Evolutionary conservation across 2,888 invertebrate genomes (phyloP).

Genomic region (Nesidiocoris tenuis): DNA sequence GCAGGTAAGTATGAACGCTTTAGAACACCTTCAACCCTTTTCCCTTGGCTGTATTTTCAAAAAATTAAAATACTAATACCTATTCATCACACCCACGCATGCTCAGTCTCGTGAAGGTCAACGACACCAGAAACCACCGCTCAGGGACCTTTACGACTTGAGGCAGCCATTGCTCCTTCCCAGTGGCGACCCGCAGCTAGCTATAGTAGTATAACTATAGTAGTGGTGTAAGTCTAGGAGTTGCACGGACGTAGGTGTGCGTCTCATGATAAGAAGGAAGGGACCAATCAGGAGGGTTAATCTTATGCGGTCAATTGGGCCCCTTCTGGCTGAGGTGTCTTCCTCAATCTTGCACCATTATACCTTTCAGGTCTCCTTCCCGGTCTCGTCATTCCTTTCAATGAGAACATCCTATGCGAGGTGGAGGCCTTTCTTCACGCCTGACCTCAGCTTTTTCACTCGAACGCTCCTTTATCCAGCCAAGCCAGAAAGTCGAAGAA

Average conservation of each 20-base stretch:
- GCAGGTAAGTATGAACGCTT: too few relatives aligned
- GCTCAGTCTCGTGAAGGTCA: too few relatives aligned
- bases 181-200: neutral
- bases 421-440: neutral
- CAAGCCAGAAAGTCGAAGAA: too few relatives aligned
- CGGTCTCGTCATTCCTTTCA: conserved; percentile 29
- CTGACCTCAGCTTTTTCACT: neutral
- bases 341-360: conserved; percentile 47
- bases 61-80: too few relatives aligned
- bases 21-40: too few relatives aligned
- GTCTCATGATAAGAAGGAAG: conserved; percentile 43
- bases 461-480: neutral
- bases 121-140: neutral
- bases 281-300: conserved; percentile 38
- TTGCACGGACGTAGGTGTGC: conserved; percentile 46
- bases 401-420: conserved; percentile 31
- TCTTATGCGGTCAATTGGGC: conserved; percentile 45
- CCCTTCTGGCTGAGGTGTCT: conserved; percentile 44
- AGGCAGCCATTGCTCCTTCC: neutral
- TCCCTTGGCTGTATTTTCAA: too few relatives aligned
- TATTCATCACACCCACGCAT: too few relatives aligned
- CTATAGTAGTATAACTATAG: neutral
- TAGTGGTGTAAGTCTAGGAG: neutral
- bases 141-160: neutral
- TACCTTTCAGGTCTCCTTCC: conserved; percentile 42